phyloP scores from a whole-genome alignment of 2,797 vertebrate genomes.

The Cercopithecus hamlyni region DNA sequence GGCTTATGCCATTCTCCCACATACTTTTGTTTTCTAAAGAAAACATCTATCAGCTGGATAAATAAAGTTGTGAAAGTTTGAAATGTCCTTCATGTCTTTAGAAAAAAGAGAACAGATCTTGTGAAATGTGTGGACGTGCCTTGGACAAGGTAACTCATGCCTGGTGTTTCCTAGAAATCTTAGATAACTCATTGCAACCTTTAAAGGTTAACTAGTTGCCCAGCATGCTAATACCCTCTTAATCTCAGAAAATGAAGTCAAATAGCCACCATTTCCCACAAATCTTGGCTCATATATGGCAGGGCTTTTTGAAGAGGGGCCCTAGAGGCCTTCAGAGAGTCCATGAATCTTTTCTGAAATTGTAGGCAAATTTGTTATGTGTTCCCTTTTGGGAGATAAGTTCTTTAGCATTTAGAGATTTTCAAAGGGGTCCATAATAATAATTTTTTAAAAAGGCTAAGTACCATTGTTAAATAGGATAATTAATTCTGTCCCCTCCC shows the following conservation, averaged over 20 bases:
- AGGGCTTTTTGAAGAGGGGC: not conserved
- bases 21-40: not conserved
- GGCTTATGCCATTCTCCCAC: not conserved
- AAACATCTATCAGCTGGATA: not conserved
- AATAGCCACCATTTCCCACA: not conserved
- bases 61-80: conserved; percentile 24
- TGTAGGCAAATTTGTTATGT: not conserved
- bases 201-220: not conserved
- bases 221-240: not conserved
- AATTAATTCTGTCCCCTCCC: not conserved
- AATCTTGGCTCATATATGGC: not conserved
- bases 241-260: conserved; percentile 5
- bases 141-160: not conserved
- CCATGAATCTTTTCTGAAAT: not conserved
- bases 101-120: conserved; percentile 30
- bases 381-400: not conserved
- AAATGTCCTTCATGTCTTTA: not conserved
- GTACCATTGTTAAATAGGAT: not conserved
- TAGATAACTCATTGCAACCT: not conserved
- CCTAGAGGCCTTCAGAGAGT: not conserved
- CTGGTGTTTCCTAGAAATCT: not conserved
- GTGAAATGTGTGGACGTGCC: not conserved
- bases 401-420: not conserved
- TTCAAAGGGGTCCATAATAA: not conserved
- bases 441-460: not conserved